A percentile compares a stretch with the other conserved stretches of the same genome.
Conservation (phyloP, 2,113 vertebrate species). For the Triplophysa siluroides region DNA sequence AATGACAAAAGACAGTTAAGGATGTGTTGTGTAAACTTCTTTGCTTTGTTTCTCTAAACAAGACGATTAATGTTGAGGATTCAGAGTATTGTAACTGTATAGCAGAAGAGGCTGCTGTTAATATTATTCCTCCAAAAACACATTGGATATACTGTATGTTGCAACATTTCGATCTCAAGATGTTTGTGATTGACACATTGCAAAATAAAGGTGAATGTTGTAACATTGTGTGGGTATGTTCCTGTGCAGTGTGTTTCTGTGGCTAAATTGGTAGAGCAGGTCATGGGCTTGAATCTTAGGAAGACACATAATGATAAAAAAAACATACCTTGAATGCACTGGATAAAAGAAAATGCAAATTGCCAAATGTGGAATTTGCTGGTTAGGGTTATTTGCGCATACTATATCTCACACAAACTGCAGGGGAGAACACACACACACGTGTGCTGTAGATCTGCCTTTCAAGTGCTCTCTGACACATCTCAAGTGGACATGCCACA, state of each 20-base stretch:
- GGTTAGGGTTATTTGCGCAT: no score
- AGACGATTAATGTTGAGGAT: neutral
- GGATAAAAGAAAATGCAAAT: no score
- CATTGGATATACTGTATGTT: neutral
- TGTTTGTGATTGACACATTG: no score
- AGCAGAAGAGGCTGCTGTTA: neutral
- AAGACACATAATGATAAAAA: neutral
- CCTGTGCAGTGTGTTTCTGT: no score
- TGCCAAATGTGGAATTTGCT: no score
- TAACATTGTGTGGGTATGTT: no score
- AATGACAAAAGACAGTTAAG: neutral
- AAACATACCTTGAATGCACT: neutral
- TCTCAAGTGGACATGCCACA: slow-evolving; percentile 33
- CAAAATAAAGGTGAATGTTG: no score
- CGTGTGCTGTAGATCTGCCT: neutral
- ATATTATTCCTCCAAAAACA: neutral
- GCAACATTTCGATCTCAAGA: no score
- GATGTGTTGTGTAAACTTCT: neutral
- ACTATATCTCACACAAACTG: neutral
- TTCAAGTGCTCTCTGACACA: slow-evolving; percentile 7
- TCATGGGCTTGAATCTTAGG: no score
- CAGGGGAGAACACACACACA: no score
- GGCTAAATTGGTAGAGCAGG: no score
- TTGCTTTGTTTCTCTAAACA: neutral
- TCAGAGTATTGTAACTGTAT: neutral